phyloP scores from a whole-genome alignment of 2,113 vertebrate genomes.

The Notiomystis cincta region DNA sequence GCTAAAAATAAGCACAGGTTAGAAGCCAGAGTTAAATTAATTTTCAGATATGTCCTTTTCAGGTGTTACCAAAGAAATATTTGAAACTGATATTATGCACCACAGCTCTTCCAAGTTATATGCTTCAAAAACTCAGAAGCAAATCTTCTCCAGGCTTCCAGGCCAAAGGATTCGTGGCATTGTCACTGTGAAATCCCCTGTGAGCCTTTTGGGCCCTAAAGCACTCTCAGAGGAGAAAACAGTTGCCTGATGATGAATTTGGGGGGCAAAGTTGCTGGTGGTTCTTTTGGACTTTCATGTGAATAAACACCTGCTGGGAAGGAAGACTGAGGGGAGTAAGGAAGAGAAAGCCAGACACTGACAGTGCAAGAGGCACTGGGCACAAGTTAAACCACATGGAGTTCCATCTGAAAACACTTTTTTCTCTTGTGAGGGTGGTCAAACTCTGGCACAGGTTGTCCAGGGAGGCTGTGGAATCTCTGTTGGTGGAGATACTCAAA shows the following conservation, averaged over 20 bases:
- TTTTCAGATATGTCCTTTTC: slow-evolving; percentile 37
- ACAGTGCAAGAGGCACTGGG: not conserved
- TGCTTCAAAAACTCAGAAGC: not conserved
- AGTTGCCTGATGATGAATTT: not conserved
- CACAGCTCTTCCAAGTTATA: not conserved
- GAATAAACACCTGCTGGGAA: not conserved
- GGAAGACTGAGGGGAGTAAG: not conserved
- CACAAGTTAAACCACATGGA: not conserved
- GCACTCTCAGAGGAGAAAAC: not conserved
- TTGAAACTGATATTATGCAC: not conserved
- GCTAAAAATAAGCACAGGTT: slow-evolving; percentile 44
- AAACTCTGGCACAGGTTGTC: not conserved
- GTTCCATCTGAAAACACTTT: not conserved
- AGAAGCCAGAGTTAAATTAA: slow-evolving; percentile 26
- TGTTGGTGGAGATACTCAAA: not conserved
- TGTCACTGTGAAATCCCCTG: not conserved
- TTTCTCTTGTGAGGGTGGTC: not conserved
- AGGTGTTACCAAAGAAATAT: not conserved
- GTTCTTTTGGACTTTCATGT: not conserved
- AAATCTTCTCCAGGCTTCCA: not conserved
- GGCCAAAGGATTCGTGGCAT: not conserved
- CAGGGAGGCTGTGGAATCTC: not conserved
- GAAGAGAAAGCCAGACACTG: not conserved
- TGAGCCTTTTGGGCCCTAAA: not conserved
- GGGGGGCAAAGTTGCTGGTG: not conserved